Conservation (phyloP, 2,888 invertebrate species). For the Diaperis boleti region DNA sequence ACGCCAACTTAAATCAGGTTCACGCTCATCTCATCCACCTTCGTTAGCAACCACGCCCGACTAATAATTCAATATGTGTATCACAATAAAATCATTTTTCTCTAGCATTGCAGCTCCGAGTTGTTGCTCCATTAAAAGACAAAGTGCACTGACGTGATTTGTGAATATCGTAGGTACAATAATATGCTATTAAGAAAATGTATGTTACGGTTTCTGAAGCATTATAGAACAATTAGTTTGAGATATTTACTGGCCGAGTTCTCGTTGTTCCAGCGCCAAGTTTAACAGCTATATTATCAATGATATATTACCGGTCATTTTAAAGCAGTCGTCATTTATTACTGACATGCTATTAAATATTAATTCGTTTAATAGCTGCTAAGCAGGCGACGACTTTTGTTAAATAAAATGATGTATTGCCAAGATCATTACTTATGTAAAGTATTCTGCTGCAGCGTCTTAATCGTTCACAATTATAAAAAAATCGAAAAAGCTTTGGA, state of each 20-base stretch:
- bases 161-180: conserved; percentile 24
- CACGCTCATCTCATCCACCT: conserved; percentile 31
- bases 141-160: conserved; percentile 25
- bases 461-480: too few relatives aligned
- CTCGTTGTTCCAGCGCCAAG: conserved; percentile 21
- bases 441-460: too few relatives aligned
- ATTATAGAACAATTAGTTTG: conserved; percentile 44
- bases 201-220: conserved; percentile 36
- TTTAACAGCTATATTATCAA: conserved; percentile 37
- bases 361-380: conserved; percentile 32
- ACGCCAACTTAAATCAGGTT: conserved; percentile 39
- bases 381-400: conserved; percentile 31
- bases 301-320: conserved; percentile 37
- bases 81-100: conserved; percentile 36
- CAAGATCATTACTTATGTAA: background rate
- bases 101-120: conserved; percentile 19
- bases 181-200: conserved; percentile 23
- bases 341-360: conserved; percentile 28
- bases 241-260: conserved; percentile 42
- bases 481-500: too few relatives aligned
- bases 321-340: conserved; percentile 32
- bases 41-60: conserved; percentile 39
- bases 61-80: conserved; percentile 39
- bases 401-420: conserved; percentile 8
- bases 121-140: conserved; percentile 28